Percentiles rank a stretch among this genome's conserved stretches.
Conservation (phyloP, 2,888 invertebrate genomes). For the Agriopis marginaria region DNA sequence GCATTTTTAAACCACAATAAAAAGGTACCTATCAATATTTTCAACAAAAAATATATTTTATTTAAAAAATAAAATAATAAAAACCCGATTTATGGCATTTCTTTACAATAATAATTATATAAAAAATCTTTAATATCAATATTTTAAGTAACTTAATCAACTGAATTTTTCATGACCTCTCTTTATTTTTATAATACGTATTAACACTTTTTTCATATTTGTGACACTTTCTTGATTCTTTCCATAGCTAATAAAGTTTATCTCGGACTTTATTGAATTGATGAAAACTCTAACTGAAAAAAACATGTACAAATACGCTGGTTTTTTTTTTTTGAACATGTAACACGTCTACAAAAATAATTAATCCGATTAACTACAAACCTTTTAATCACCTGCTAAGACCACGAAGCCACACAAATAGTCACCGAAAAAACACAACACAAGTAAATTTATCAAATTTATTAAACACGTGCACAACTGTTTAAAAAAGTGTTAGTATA, state of each 20-base stretch:
- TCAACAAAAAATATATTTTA: too few relatives aligned
- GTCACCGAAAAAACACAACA: conserved; percentile 54
- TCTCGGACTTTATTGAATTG: background rate
- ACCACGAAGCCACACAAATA: conserved; percentile 54
- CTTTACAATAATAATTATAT: too few relatives aligned
- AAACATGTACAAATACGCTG: background rate
- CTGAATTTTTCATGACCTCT: too few relatives aligned
- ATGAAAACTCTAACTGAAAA: background rate
- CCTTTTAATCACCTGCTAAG: conserved; percentile 46
- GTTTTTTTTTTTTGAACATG: background rate
- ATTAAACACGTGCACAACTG: conserved; percentile 21
- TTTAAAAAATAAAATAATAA: too few relatives aligned
- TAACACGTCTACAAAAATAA: conserved; percentile 5
- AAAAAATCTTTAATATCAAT: too few relatives aligned
- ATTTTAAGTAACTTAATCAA: too few relatives aligned
- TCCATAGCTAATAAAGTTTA: background rate
- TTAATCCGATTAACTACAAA: conserved; percentile 57
- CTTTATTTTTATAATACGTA: too few relatives aligned
- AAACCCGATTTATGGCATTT: too few relatives aligned
- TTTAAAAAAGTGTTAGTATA: conserved; percentile 3
- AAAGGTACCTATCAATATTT: too few relatives aligned
- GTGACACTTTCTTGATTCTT: background rate
- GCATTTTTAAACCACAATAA: too few relatives aligned
- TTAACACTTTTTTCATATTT: background rate
- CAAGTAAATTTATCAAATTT: conserved; percentile 33